Evolutionary conservation across 2,888 invertebrate species (phyloP).

Genomic region (Parnassius glacialis): DNA sequence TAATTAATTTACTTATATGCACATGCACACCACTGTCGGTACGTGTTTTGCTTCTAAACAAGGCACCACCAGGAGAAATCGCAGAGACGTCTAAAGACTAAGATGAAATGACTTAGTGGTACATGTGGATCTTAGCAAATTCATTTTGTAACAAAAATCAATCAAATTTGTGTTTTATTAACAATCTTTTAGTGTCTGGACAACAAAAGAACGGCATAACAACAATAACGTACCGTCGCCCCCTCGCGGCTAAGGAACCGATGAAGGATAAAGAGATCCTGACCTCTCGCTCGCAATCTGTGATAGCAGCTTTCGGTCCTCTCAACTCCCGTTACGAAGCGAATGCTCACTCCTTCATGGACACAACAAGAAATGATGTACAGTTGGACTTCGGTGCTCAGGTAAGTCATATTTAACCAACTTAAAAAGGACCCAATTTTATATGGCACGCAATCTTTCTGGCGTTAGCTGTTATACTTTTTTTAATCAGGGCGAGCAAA

Average conservation of each 20-base stretch:
- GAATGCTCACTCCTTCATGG: constrained; percentile 89
- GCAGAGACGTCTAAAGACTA: no score
- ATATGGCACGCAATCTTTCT: no score
- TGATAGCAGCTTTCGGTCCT: constrained; percentile 94
- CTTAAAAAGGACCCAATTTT: no score
- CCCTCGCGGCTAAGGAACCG: constrained; percentile 88
- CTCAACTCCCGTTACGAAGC: constrained; percentile 90
- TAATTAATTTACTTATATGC: no score
- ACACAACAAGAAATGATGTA: constrained; percentile 86
- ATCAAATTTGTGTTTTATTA: neutral
- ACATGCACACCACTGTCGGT: no score
- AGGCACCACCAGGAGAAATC: no score
- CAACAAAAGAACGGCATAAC: constrained; percentile 90
- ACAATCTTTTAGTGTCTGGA: constrained; percentile 81
- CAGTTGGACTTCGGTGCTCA: constrained; percentile 88
- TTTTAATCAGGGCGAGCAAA: no score
- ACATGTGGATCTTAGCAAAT: no score
- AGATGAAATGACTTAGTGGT: no score
- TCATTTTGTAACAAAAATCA: no score
- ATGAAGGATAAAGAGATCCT: constrained; percentile 86
- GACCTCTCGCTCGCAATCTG: constrained; percentile 85
- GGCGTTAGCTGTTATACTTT: no score
- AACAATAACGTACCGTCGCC: constrained; percentile 88
- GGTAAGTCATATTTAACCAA: constrained; percentile 44
- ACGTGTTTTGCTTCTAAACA: no score